Base-by-base conservation (phyloP, 2,888 invertebrate genomes). In the Drosophila rubida region DNA sequence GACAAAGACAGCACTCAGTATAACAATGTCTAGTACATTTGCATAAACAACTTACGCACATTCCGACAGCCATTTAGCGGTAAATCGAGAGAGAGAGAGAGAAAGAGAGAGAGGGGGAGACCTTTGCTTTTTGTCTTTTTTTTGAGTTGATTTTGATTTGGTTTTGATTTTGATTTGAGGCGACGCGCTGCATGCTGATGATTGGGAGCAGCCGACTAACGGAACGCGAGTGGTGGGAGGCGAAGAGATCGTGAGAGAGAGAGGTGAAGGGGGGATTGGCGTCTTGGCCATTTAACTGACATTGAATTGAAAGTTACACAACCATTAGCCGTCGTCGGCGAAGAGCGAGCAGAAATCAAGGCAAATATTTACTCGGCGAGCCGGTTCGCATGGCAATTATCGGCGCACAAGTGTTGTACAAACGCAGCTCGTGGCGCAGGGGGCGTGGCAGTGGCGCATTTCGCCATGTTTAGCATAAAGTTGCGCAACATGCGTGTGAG, bases 241-340 rank as follows among this genome's bases (percentile, higher is more conserved):
- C 5, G 6, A 3, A 16, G 14, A 25, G 14, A n/a, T 3, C 2
- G 4, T 11, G 1, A 11, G n/a, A 32, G 32, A 5, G 1, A n/a
- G 11, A 1, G 4, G 4, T 11, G 32, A 11, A 11, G 35, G 41
- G 32, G 48, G 65, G 48, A 6, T 58, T 41, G 44, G 41, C 50
- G 39, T 35, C 37, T 67, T 72, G 69, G 57, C 45, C 62, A 59
- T 75, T 75, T 51, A 68, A 69, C 86, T 85, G 85, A 85, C 85
- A 85, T 86, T 85, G 86, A 85, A 86, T 87, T 86, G 80, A 75
- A 69, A 80, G 86, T 85, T 86, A 84, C 80, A 84, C 86, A 86
- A 81, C 71, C 49, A 50, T 69, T 61, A 62, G 75, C 46, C 37
- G 62, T 37, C 11, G 7, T 37, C 11, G 7, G 35, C 30, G 45